Evolutionary conservation across 2,888 invertebrate genomes (phyloP).

Genomic region (Macrophya annulata): DNA sequence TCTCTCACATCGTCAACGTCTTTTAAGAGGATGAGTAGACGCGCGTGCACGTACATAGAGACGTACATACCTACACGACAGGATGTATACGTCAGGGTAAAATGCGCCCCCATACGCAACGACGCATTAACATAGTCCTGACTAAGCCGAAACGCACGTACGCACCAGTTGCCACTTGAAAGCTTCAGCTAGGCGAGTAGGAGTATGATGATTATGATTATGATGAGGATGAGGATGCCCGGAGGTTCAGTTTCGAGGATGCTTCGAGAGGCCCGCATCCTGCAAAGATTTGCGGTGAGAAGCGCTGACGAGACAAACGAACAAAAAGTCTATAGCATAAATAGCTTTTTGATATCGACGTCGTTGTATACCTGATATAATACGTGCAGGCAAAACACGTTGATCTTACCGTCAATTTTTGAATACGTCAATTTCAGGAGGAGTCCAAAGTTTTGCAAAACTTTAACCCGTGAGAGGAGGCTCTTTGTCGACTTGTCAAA

Average conservation of each 20-base stretch:
- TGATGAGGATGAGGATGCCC: conserved; percentile 1
- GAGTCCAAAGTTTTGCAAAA: background rate
- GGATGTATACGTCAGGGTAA: conserved; percentile 2
- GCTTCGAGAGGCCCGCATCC: conserved; percentile 51
- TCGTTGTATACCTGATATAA: background rate
- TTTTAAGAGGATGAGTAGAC: conserved; percentile 38
- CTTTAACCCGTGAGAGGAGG: background rate
- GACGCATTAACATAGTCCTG: conserved; percentile 65
- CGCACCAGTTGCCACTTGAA: conserved; percentile 44
- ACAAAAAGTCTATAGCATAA: conserved; percentile 9
- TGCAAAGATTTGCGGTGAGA: conserved; percentile 8
- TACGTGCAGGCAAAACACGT: background rate
- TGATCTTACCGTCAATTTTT: conserved; percentile 22
- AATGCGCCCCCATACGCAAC: background rate
- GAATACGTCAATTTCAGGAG: background rate
- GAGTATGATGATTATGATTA: conserved; percentile 2
- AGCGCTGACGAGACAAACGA: conserved; percentile 32
- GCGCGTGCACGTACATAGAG: conserved; percentile 6
- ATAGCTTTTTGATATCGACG: background rate
- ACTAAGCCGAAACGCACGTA: conserved; percentile 63
- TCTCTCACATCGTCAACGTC: conserved; percentile 36
- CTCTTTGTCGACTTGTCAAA: conserved; percentile 36
- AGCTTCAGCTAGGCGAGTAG: background rate
- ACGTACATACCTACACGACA: background rate
- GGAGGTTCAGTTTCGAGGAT: conserved; percentile 38